Percentiles rank a stretch among this genome's conserved stretches.
phyloP scores from a whole-genome alignment of 1,140 invertebrate species.

The Pseudobourletiella spinata region DNA sequence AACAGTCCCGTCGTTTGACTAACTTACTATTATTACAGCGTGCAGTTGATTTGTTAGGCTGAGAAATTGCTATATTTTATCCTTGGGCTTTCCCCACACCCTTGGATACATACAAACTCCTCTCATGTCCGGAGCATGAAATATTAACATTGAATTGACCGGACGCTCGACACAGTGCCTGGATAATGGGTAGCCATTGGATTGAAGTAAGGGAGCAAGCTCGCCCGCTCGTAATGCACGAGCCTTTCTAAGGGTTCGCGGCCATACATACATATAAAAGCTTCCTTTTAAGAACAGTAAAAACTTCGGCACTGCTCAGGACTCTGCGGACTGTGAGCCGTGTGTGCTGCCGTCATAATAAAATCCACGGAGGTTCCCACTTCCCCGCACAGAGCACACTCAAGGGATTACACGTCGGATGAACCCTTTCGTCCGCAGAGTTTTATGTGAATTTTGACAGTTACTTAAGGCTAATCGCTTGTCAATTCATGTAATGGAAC shows the following conservation, averaged over 20 bases:
- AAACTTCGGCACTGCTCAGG: background rate
- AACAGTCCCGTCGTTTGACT: background rate
- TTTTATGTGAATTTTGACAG: slow-evolving; percentile 23
- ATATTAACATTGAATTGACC: no score
- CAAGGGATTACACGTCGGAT: background rate
- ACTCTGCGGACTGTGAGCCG: background rate
- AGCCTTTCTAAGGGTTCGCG: background rate
- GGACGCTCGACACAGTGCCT: no score
- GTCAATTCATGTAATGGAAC: slow-evolving; percentile 23
- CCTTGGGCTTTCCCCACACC: background rate
- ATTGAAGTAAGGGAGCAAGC: no score
- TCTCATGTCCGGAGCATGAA: no score
- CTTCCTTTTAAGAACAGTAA: background rate
- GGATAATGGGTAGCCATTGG: no score
- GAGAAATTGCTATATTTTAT: background rate
- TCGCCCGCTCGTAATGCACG: no score
- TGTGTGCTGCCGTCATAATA: background rate
- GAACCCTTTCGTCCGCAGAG: background rate
- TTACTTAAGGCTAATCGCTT: slow-evolving; percentile 28
- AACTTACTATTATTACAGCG: background rate
- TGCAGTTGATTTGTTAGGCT: background rate
- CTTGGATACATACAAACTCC: no score
- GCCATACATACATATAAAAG: background rate
- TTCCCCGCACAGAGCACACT: background rate
- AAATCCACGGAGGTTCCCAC: background rate